These are phyloP conservation scores for Sinocyclocheilus maitianheensis DNA, from an alignment of 2,113 vertebrate species.

Conservation along the genomic window DNA sequence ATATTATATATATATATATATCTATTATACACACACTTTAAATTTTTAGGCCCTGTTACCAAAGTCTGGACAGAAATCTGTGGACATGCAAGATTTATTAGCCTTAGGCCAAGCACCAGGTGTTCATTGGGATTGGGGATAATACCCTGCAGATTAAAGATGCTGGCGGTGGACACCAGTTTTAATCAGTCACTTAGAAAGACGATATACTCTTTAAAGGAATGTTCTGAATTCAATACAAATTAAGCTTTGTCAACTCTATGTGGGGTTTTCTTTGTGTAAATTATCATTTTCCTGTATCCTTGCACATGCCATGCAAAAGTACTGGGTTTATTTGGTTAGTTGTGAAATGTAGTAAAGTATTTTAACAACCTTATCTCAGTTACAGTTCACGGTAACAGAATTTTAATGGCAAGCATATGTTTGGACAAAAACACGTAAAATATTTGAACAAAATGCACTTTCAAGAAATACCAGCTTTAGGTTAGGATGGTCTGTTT, in stretches of 20 bases:
- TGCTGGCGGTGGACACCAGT: background rate
- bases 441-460: background rate
- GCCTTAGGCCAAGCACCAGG: slow-evolving; percentile 10
- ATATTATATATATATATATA: no score
- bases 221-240: background rate
- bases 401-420: background rate
- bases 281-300: background rate
- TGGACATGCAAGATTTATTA: slow-evolving; percentile 23
- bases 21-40: background rate
- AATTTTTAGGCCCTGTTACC: background rate
- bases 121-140: slow-evolving; percentile 11
- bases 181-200: slow-evolving; percentile 7
- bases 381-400: background rate
- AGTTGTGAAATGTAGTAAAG: background rate
- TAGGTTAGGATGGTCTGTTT: background rate
- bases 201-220: background rate
- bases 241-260: background rate
- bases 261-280: background rate
- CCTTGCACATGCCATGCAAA: background rate
- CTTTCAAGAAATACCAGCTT: background rate
- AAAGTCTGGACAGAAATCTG: background rate
- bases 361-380: background rate
- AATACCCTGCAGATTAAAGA: slow-evolving; percentile 37
- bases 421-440: background rate
- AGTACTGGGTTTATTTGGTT: background rate